Evolutionary conservation across 2,113 vertebrate species (phyloP), one percentile per base, ranked within the genome.

Genomic region (Thalassoma bifasciatum): DNA sequence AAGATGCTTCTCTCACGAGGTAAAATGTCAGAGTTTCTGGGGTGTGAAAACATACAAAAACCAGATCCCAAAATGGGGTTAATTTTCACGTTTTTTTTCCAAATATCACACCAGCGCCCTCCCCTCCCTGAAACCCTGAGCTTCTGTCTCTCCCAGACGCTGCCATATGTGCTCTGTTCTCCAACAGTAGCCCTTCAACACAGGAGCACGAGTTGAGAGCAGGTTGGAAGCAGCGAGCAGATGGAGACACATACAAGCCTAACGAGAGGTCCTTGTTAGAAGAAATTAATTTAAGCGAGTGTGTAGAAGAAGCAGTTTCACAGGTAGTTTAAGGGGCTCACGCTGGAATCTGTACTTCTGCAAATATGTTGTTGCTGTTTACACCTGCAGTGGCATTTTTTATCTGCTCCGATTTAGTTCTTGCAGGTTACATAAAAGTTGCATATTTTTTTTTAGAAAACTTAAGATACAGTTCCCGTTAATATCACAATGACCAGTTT

Each of bases 131-230:
- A 46, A 73, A 52, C 58, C 76, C 42, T 11, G 1, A 62, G 62
- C 66, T 57, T 71, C 58, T 72, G 73, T 64, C 66, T 16, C 21
- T 54, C 65, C 56, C 61, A 71, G 66, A 75, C 53, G 13, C 30
- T 0, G 36, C 81, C 84, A 84, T 77, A 82, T 82, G 82, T 74
- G 57, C 59, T 42, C 47, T 57, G 67, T 58, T 79, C 30, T 50
- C 71, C 70, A 67, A 21, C 49, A n/a, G 66, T 30, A 63, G 60
- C 60, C 38, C 21, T 66, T 71, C 44, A 59, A 58, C 66, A 37
- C 42, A 4, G 57, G 34, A 10, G 44, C 11, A 16, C 11, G 12
- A 49, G 65, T 16, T 3, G 53, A 19, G 22, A 64, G 62, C 71
- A 72, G 66, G 51, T 54, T 69, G 6, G 36, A 37, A 66, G 58